Conservation (phyloP, 2,113 vertebrate species). For the Paramormyrops kingsleyae region DNA sequence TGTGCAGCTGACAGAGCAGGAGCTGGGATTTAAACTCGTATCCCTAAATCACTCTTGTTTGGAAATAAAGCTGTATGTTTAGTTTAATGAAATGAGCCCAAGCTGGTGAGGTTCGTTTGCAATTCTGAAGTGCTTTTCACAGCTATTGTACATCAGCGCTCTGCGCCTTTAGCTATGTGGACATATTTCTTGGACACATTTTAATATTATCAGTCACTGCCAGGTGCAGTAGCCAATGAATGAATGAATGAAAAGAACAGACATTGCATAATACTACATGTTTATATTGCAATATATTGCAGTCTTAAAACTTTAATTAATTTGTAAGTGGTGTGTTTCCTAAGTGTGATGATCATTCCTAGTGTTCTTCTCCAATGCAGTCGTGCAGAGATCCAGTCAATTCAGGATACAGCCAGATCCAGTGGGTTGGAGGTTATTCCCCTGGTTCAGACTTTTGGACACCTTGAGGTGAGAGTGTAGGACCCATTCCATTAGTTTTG, state of each 20-base stretch:
- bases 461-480: conserved; percentile 81
- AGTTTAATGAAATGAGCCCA: background rate
- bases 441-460: conserved; percentile 88
- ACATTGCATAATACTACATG: background rate
- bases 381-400: conserved; percentile 61
- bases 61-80: background rate
- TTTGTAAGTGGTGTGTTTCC: background rate
- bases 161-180: background rate
- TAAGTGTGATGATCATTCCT: background rate
- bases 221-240: background rate
- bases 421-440: conserved; percentile 79
- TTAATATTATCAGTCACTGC: background rate
- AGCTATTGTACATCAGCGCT: background rate
- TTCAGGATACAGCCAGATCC: conserved; percentile 65
- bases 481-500: background rate
- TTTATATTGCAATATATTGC: background rate
- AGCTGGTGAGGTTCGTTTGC: background rate
- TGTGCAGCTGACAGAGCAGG: background rate
- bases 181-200: background rate
- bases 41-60: background rate
- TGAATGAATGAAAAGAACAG: background rate
- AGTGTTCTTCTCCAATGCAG: conserved; percentile 48
- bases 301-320: background rate
- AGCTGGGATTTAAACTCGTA: background rate
- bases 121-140: background rate